Evolutionary conservation across 2,797 vertebrate genomes (phyloP), one percentile per base, ranked within the genome.

Genomic region (Molossus alvarezi): DNA sequence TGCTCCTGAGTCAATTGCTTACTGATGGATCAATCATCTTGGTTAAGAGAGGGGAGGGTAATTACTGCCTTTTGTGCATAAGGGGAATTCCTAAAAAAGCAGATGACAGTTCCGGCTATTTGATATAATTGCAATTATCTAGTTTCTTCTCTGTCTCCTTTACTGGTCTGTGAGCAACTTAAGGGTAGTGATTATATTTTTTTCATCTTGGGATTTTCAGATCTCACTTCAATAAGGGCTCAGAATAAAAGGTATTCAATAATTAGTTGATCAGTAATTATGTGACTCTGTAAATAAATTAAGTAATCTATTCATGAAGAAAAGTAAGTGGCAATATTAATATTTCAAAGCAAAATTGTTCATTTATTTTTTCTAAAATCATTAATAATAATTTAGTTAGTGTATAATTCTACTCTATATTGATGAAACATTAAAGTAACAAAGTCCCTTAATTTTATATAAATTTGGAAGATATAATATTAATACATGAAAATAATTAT

Each of bases 331-430:
- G 5, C 9, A 94, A 73, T 81, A 77, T 45, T 37, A 92, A 53
- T 79, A 81, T 94, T 95, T 96, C 75, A 95, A 91, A 83, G 73
- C 20, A 94, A 95, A 95, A 72, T 51, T 57, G 79, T 55, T 88
- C 21, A 76, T 81, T 90, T 69, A 77, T 69, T 91, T 94, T 15
- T 57, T 88, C 12, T 45, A 86, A 72, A 95, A 73, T 48, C 37
- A 72, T 62, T 93, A 88, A 55, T 89, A 73, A 73, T 77, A 81
- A 92, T 96, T 14, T 81, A 86, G 29, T 86, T 92, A 67, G 29
- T 76, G 1, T 65, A 64, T 60, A 65, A 60, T 97, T 37, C 48
- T 7, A 77, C 15, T 81, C 33, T 81, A 37, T 3, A 37, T 18
- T 90, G 51, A 79, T 80, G 29, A 92, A 90, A 53, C 23, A 88